Evolutionary conservation across 2,888 invertebrate genomes (phyloP).

Genomic region (Protophormia terraenovae): DNA sequence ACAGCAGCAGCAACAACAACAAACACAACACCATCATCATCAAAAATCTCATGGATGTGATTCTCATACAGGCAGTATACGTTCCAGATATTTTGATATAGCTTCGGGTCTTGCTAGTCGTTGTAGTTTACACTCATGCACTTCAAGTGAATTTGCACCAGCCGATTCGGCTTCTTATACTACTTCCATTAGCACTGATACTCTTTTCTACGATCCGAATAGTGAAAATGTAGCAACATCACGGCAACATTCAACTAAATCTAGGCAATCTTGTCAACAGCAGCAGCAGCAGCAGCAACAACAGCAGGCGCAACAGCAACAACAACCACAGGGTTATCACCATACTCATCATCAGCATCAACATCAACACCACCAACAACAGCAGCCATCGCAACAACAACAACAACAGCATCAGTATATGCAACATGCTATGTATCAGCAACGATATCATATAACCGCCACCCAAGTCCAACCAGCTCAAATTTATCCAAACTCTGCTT

Average conservation of each 20-base stretch:
- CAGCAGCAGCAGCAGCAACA: conserved; percentile 80
- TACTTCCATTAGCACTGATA: conserved; percentile 92
- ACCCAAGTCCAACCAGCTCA: conserved; percentile 81
- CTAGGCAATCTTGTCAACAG: conserved; percentile 83
- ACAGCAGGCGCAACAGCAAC: conserved; percentile 82
- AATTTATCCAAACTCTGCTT: conserved; percentile 81
- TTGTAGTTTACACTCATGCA: conserved; percentile 91
- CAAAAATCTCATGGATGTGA: conserved; percentile 79
- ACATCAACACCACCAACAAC: conserved; percentile 80
- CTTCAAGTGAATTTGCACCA: conserved; percentile 87
- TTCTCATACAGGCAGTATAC: conserved; percentile 76
- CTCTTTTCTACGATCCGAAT: conserved; percentile 90
- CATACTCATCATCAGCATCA: conserved; percentile 79
- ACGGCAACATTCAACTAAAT: conserved; percentile 84
- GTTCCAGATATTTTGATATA: conserved; percentile 85
- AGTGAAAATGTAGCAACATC: conserved; percentile 76
- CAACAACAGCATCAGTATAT: conserved; percentile 77
- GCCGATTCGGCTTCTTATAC: conserved; percentile 91
- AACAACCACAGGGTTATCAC: conserved; percentile 78
- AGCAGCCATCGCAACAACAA: conserved; percentile 79
- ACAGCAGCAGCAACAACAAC: conserved; percentile 74
- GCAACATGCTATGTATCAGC: conserved; percentile 78
- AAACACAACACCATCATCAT: conserved; percentile 73
- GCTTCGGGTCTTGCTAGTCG: conserved; percentile 88
- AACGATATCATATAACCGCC: conserved; percentile 79